phyloP scores from a whole-genome alignment of 2,113 vertebrate species.

The Labrus mixtus region DNA sequence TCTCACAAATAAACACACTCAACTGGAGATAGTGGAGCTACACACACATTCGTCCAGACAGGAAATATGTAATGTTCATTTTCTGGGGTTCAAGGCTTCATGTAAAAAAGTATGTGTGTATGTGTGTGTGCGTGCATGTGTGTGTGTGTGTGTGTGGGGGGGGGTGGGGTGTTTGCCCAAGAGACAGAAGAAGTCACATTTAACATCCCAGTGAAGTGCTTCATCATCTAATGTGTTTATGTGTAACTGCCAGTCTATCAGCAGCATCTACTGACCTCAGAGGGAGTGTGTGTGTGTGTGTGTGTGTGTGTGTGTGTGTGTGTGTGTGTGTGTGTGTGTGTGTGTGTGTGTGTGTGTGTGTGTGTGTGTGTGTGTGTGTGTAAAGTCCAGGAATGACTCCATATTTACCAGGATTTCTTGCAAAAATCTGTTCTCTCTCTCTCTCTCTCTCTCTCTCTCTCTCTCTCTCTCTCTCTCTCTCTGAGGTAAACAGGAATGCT shows the following conservation, averaged over 20 bases:
- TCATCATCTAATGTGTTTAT: constrained; percentile 52
- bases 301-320: constrained; percentile 9
- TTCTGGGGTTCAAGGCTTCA: neutral
- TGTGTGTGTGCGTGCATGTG: neutral
- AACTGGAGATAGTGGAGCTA: constrained; percentile 24
- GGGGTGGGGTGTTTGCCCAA: neutral
- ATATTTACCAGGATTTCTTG: neutral
- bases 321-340: neutral
- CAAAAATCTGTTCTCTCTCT: constrained; percentile 17
- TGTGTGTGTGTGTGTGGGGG: too few species aligned
- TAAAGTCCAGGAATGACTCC: neutral
- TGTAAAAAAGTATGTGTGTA: neutral
- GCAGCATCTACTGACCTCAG: constrained; percentile 46
- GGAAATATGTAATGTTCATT: constrained; percentile 26
- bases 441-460: neutral
- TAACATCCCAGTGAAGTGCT: constrained; percentile 56
- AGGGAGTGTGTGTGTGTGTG: neutral
- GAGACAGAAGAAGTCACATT: constrained; percentile 24
- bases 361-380: neutral
- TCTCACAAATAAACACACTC: constrained; percentile 25
- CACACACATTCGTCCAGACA: constrained; percentile 16
- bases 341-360: neutral
- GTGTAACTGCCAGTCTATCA: constrained; percentile 62
- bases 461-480: constrained; percentile 17
- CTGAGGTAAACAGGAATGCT: constrained; percentile 8